Conservation (phyloP, 1,140 invertebrate genomes). For the Acromyrmex echinatior region DNA sequence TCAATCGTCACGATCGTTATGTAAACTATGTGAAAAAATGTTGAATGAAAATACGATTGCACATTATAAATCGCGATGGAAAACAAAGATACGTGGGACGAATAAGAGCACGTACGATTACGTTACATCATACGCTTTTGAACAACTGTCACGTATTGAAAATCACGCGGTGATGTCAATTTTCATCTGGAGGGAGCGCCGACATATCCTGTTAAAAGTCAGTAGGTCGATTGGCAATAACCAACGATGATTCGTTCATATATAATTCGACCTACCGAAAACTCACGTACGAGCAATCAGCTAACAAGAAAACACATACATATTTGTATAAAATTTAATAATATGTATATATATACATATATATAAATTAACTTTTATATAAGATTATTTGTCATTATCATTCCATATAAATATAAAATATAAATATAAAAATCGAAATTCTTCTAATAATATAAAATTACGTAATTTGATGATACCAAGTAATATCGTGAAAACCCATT, state of each 20-base stretch:
- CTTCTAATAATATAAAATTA: background rate
- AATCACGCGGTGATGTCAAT: constrained; percentile 62
- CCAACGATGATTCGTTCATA: constrained; percentile 46
- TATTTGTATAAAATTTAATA: background rate
- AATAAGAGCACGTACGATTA: constrained; percentile 31
- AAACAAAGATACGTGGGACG: constrained; percentile 37
- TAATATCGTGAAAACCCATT: constrained; percentile 22
- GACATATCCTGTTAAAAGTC: constrained; percentile 50
- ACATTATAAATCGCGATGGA: background rate
- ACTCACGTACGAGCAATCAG: constrained; percentile 28
- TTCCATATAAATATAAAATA: background rate
- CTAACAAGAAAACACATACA: background rate
- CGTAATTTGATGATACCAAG: background rate
- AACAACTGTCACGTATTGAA: constrained; percentile 56
- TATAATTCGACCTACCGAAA: constrained; percentile 34
- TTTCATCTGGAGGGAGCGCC: constrained; percentile 63
- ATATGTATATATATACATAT: too few species aligned
- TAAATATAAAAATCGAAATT: background rate
- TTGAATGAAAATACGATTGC: background rate
- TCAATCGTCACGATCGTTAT: constrained; percentile 61
- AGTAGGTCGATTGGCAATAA: constrained; percentile 52
- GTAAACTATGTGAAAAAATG: constrained; percentile 5
- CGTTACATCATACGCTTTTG: constrained; percentile 46
- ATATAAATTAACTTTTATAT: background rate
- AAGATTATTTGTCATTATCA: constrained; percentile 8